These are phyloP conservation scores for Pseudolycoriella hygida DNA, from an alignment of 2,888 invertebrate species.

Conservation along the genomic window DNA sequence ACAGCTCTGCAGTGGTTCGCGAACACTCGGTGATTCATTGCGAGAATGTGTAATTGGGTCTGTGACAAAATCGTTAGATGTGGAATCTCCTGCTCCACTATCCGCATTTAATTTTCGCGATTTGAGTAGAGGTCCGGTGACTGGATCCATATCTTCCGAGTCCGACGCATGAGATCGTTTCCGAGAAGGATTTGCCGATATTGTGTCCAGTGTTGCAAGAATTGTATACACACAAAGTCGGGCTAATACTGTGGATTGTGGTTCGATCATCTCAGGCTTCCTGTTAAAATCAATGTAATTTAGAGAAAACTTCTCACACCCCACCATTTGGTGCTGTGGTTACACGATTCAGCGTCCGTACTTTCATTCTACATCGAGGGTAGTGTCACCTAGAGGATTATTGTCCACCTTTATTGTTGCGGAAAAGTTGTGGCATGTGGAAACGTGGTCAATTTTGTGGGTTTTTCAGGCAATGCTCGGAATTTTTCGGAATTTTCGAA, in stretches of 20 bases:
- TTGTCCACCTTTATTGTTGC: too few species aligned
- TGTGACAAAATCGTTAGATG: slow-evolving; percentile 14
- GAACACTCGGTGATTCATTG: slow-evolving; percentile 20
- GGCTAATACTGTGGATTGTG: slow-evolving; percentile 59
- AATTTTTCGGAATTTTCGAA: too few species aligned
- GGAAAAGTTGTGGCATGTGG: too few species aligned
- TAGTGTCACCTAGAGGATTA: too few species aligned
- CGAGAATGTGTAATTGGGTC: background rate
- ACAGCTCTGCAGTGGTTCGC: slow-evolving; percentile 45
- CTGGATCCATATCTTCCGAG: background rate
- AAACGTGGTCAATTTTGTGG: too few species aligned
- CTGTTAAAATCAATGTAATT: background rate
- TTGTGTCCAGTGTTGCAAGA: slow-evolving; percentile 46
- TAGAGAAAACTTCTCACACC: too few species aligned
- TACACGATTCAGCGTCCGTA: too few species aligned
- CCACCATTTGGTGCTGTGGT: too few species aligned
- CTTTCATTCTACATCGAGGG: too few species aligned
- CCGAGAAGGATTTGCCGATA: background rate
- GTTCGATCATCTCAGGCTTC: slow-evolving; percentile 51
- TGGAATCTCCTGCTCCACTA: slow-evolving; percentile 20
- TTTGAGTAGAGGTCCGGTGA: background rate
- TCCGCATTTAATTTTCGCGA: slow-evolving; percentile 15
- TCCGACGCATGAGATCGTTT: background rate
- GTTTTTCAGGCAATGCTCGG: too few species aligned
- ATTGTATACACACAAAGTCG: slow-evolving; percentile 56